Evolutionary conservation across 2,888 invertebrate species (phyloP), one percentile per base, ranked within the genome.

Genomic region (Thecophora atra): DNA sequence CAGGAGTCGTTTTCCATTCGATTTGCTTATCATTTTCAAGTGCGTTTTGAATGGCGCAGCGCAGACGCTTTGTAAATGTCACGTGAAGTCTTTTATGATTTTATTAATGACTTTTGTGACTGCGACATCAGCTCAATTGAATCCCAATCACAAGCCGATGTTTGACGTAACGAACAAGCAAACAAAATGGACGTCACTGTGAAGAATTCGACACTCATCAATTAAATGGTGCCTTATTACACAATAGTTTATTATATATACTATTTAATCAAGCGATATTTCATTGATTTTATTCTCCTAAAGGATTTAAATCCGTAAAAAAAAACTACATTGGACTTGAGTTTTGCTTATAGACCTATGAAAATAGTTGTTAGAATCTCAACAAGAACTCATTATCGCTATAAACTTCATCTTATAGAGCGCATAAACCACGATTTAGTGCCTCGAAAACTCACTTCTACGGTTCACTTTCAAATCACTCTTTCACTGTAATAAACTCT

Each of bases 91-190:
- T 24, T 66, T 52, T 28, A 52, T 21, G 37, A 52, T 56, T 67
- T 17, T 17, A 2, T 56, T 37, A 67, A 67, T 67, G 30, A n/a
- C 54, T 54, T 52, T 54, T 30, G 17, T 54, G 28, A 15, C n/a
- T 19, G 26, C 13, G 52, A 65, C 28, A 42, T 42, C 7, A 8
- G 21, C 3, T 37, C 17, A 37, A 30, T 63, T 63, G 37, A 37
- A 37, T 37, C 2, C 37, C 6, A 37, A 37, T 37, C 37, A 11
- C 37, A 37, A 37, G 21, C 42, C 5, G 62, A 37, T 19, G n/a
- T 19, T 21, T 6, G 30, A 37, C 7, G 7, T 30, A 42, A 7
- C 37, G 13, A 44, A 21, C 15, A 11, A 21, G 17, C 8, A 64
- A 51, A 5, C 24, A 64, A 64, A 26, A 47, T 64, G 64, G 28